A percentile compares a stretch with the other conserved stretches of the same genome.
Evolutionary conservation across 1,140 invertebrate genomes (phyloP).

Genomic region (Aphis gossypii): DNA sequence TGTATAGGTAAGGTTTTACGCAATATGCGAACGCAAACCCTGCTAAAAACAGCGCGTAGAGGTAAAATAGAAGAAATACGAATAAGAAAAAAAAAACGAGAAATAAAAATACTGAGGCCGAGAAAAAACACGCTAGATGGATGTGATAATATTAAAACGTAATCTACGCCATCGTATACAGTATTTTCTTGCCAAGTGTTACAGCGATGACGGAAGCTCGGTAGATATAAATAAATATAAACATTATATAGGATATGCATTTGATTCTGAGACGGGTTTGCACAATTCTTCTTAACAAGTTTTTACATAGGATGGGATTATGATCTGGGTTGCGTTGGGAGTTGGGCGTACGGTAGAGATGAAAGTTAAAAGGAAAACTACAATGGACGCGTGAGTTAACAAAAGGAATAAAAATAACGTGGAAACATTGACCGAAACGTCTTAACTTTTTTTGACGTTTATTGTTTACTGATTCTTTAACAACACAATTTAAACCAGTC

Average conservation of each 20-base stretch:
- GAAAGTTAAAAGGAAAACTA: conserved; percentile 4
- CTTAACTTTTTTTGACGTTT: conserved; percentile 30
- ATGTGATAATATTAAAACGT: conserved; percentile 53
- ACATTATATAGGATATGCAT: neutral
- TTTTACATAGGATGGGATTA: conserved; percentile 32
- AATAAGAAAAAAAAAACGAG: neutral
- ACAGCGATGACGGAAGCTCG: neutral
- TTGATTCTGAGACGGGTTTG: neutral
- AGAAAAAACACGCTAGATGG: conserved; percentile 39
- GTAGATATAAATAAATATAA: neutral
- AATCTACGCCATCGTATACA: conserved; percentile 39
- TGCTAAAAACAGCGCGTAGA: neutral
- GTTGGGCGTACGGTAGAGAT: neutral
- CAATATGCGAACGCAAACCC: neutral
- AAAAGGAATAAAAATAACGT: neutral
- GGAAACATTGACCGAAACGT: neutral
- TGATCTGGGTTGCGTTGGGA: neutral
- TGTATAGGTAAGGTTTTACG: neutral
- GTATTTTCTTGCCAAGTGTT: conserved; percentile 41
- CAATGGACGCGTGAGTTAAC: neutral
- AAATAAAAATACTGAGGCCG: conserved; percentile 14
- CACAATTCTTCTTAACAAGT: conserved; percentile 31
- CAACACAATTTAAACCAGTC: neutral
- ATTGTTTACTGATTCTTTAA: neutral
- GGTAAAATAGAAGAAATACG: neutral